These are phyloP conservation scores for Scolopax mira DNA, from an alignment of 2,113 vertebrate species.

Conservation along the genomic window DNA sequence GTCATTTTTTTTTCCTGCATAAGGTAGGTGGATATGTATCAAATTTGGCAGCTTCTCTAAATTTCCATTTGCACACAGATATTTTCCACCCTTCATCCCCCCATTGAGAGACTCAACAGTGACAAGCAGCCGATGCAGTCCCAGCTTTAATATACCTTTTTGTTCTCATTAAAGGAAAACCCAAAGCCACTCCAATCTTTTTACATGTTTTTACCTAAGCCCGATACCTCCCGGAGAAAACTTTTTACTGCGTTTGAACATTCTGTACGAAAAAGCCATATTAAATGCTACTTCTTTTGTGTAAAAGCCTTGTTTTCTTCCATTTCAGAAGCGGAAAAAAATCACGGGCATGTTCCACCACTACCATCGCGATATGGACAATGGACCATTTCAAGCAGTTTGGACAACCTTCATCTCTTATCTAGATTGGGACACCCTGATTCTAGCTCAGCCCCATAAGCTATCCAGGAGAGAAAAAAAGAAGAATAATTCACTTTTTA, in stretches of 20 bases:
- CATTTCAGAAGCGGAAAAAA: background rate
- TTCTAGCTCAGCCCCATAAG: background rate
- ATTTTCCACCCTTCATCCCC: background rate
- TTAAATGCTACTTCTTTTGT: background rate
- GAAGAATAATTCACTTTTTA: background rate
- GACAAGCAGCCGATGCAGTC: background rate
- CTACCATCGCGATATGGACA: too few species aligned
- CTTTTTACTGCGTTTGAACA: background rate
- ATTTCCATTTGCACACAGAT: background rate
- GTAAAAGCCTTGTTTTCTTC: background rate
- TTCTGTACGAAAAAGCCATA: background rate
- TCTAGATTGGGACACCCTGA: too few species aligned
- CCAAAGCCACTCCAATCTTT: background rate
- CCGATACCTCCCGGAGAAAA: background rate
- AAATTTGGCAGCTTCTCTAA: background rate
- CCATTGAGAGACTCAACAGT: background rate
- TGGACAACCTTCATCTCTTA: background rate
- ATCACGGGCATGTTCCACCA: background rate
- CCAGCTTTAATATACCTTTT: background rate
- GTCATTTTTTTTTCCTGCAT: background rate
- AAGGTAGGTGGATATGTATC: background rate
- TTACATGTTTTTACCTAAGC: background rate
- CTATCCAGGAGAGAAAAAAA: background rate
- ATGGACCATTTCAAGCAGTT: background rate
- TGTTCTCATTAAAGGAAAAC: background rate